These are phyloP conservation scores for Mesochorus sp. DNA, from an alignment of 2,888 invertebrate genomes.

Conservation along the genomic window DNA sequence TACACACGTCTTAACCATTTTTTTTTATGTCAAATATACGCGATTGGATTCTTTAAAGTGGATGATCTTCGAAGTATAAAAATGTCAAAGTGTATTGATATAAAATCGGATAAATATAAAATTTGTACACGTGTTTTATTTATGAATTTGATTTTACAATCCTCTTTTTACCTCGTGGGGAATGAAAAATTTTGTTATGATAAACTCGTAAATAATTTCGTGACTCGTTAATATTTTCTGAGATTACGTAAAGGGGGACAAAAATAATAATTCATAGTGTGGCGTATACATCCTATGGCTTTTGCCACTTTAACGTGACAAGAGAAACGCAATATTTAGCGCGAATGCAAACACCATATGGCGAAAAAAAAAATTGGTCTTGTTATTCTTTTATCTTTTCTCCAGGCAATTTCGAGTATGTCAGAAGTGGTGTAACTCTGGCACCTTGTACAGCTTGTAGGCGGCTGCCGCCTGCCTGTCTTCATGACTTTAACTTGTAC, in stretches of 20 bases:
- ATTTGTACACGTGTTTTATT: no score
- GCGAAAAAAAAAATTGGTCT: neutral
- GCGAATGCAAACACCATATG: slow-evolving; percentile 15
- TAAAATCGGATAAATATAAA: no score
- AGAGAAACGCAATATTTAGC: slow-evolving; percentile 10
- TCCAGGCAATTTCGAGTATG: slow-evolving; percentile 67
- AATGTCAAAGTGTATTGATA: no score
- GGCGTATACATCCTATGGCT: neutral
- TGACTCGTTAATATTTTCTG: neutral
- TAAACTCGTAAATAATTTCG: no score
- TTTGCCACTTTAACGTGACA: slow-evolving; percentile 10
- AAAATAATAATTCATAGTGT: no score
- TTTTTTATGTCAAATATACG: neutral
- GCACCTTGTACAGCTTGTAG: slow-evolving; percentile 74
- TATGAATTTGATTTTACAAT: no score
- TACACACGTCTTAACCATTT: neutral
- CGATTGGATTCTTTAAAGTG: no score
- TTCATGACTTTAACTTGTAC: slow-evolving; percentile 71
- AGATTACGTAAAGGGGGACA: neutral
- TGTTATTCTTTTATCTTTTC: slow-evolving; percentile 14
- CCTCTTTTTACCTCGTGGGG: no score
- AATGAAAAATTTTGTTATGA: no score
- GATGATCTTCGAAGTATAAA: no score
- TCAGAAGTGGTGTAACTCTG: slow-evolving; percentile 69
- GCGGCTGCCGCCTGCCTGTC: slow-evolving; percentile 70